phyloP scores from a whole-genome alignment of 1,140 invertebrate species.

The Melitaea cinxia region DNA sequence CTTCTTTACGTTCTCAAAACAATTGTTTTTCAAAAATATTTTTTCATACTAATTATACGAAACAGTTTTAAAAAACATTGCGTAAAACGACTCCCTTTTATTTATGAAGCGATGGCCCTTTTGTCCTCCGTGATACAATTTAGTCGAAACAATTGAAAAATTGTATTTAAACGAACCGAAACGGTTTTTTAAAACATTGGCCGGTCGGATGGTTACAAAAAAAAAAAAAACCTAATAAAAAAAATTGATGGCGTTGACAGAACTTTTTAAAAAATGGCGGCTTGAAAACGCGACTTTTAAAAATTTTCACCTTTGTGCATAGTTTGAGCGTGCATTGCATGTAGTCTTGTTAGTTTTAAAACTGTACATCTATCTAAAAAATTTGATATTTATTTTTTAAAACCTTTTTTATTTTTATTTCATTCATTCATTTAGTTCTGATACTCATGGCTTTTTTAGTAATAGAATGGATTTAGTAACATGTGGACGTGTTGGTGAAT shows the following conservation, averaged over 20 bases:
- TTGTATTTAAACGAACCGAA: conserved; percentile 34
- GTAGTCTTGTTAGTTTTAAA: not conserved
- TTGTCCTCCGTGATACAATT: conserved; percentile 19
- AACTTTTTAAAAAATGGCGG: not conserved
- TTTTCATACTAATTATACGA: not conserved
- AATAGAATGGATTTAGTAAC: too few relatives aligned
- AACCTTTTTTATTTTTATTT: not conserved
- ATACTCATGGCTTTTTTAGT: too few relatives aligned
- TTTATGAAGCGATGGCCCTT: not conserved
- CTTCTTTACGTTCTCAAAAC: not conserved
- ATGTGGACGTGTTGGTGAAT: too few relatives aligned
- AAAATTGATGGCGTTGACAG: conserved; percentile 9
- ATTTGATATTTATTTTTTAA: not conserved
- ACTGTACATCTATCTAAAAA: not conserved
- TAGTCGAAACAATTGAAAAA: conserved; percentile 19
- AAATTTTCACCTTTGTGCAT: conserved; percentile 18
- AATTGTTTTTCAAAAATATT: not conserved
- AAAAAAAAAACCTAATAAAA: conserved; percentile 46
- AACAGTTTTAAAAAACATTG: not conserved
- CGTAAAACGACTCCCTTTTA: not conserved
- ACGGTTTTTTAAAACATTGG: conserved; percentile 34
- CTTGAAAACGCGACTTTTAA: conserved; percentile 24
- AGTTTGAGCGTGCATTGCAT: not conserved
- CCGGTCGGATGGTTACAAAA: conserved; percentile 37
- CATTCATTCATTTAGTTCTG: too few relatives aligned